Conservation (phyloP, 2,113 vertebrate genomes). For the Petromus typicus region DNA sequence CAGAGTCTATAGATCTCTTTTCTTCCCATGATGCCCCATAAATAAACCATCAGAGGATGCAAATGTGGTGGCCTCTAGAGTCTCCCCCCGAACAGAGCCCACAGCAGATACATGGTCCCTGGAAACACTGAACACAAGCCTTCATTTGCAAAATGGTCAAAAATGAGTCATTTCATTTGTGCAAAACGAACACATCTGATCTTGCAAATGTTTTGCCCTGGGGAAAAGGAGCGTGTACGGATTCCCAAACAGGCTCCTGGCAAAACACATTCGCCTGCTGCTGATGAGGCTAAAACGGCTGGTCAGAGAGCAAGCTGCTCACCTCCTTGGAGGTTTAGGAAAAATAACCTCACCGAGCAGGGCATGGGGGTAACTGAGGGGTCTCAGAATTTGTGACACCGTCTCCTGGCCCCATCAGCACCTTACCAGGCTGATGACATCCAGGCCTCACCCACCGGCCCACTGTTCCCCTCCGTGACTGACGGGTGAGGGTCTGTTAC, state of each 20-base stretch:
- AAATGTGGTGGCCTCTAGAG: neutral
- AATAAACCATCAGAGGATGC: constrained; percentile 53
- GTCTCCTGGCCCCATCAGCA: neutral
- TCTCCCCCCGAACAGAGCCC: neutral
- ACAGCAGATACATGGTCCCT: constrained; percentile 15
- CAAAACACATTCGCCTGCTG: neutral
- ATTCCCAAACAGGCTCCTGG: constrained; percentile 27
- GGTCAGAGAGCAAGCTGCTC: neutral
- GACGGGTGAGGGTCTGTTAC: neutral
- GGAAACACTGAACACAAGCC: constrained; percentile 54
- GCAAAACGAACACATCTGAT: constrained; percentile 69
- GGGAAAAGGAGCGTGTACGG: neutral
- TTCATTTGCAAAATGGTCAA: constrained; percentile 60
- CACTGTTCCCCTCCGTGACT: neutral
- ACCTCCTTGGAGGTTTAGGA: neutral
- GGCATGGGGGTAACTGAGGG: neutral
- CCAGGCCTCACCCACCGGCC: neutral
- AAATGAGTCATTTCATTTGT: constrained; percentile 65
- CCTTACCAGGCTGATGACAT: neutral
- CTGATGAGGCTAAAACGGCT: neutral
- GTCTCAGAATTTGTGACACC: neutral
- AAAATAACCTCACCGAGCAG: neutral
- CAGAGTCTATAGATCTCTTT: constrained; percentile 27
- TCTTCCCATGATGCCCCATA: neutral
- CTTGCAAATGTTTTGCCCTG: constrained; percentile 53